These are phyloP conservation scores for Lagenorhynchus albirostris DNA, from an alignment of 2,113 vertebrate species.

Conservation along the genomic window DNA sequence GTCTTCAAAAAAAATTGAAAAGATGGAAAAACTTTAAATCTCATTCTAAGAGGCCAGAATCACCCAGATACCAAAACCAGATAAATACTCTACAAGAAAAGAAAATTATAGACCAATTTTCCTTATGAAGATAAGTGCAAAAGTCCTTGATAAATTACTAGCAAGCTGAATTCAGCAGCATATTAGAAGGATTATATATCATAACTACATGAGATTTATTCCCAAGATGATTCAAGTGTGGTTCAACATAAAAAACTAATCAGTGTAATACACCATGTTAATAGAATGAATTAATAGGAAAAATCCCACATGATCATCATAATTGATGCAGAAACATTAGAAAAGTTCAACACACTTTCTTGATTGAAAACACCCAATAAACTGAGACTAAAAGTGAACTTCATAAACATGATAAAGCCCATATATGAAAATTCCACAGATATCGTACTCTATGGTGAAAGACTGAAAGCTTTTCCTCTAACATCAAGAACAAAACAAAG, in stretches of 20 bases:
- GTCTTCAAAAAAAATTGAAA: background rate
- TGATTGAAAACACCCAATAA: background rate
- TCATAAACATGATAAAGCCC: background rate
- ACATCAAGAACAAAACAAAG: background rate
- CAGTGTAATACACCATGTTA: background rate
- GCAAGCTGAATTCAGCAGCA: background rate
- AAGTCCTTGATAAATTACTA: background rate
- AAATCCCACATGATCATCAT: background rate
- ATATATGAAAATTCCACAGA: background rate
- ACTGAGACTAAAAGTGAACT: background rate
- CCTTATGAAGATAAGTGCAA: background rate
- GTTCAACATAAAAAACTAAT: background rate
- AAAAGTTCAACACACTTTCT: background rate
- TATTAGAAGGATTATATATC: background rate
- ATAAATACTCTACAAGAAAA: background rate
- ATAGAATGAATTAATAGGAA: background rate
- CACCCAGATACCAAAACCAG: background rate
- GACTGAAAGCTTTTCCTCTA: background rate
- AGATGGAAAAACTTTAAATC: background rate
- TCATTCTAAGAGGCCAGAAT: background rate
- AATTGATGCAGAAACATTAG: background rate
- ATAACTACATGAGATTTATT: background rate
- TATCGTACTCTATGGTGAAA: background rate
- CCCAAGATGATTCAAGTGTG: background rate
- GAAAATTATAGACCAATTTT: background rate